phyloP scores from a whole-genome alignment of 2,113 vertebrate species.

The Microcebus griseorufus region DNA sequence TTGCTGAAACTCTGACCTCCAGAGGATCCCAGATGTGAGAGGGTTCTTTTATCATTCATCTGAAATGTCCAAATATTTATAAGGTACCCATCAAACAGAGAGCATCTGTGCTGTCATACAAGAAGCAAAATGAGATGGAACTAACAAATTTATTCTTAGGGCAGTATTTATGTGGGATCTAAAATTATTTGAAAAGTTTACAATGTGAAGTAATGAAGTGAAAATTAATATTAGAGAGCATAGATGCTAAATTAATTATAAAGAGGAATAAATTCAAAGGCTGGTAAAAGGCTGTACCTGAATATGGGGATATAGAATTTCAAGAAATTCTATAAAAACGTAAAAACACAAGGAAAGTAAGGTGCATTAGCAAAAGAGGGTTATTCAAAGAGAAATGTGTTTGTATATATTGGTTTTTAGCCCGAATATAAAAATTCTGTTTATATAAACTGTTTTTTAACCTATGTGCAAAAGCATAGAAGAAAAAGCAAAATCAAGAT shows the following conservation, averaged over 20 bases:
- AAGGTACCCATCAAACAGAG: background rate
- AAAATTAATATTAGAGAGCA: background rate
- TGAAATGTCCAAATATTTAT: background rate
- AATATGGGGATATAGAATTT: background rate
- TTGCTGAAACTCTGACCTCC: conserved; percentile 4
- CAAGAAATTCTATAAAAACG: too few species aligned
- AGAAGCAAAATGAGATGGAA: background rate
- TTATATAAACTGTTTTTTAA: background rate
- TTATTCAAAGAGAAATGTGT: background rate
- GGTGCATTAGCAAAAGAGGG: background rate
- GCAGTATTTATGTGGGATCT: background rate
- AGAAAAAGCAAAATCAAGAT: background rate
- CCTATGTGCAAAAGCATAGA: background rate
- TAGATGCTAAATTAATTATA: conserved; percentile 19
- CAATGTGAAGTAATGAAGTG: background rate
- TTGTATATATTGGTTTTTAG: background rate
- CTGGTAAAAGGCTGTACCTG: background rate
- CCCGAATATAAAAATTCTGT: background rate
- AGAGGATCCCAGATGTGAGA: conserved; percentile 39
- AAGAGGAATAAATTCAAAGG: background rate
- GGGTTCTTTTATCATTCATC: background rate
- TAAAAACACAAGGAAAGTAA: background rate
- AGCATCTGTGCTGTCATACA: background rate
- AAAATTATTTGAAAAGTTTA: conserved; percentile 15
- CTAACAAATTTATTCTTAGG: background rate